Evolutionary conservation across 2,113 vertebrate genomes (phyloP), one percentile per base, ranked within the genome.

Genomic region (Megaceryle torquata): DNA sequence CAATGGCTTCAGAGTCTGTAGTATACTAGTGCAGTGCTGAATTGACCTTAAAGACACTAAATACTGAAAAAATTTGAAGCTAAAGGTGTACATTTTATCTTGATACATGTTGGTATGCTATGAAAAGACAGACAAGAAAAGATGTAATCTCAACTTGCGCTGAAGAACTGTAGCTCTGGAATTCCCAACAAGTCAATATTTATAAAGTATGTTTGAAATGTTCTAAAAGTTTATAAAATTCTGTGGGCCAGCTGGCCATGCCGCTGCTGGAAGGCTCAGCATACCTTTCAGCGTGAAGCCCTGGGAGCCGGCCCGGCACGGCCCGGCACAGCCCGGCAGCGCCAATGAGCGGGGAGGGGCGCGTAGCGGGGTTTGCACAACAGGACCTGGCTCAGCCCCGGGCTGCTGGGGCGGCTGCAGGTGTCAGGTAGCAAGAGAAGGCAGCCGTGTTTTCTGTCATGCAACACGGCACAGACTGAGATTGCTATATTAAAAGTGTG

Each of bases 341-440:
- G 96, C 98, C 98, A 98, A 98, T 98, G 97, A 98, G 98, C 95
- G 80, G 95, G 97, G 97, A 82, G 96, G 6, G 51, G 51, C 12
- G 48, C 21, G 21, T 18, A 35, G 91, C 83, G 29, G 41, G 59
- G 82, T 96, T 97, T 98, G 97, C 98, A 97, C 97, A 98, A 96
- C 97, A 89, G 92, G 85, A 67, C 89, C 96, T 94, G 96, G 96
- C 77, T 72, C 92, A 50, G 97, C 97, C 97, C 76, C 41, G 46
- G 97, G 98, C 96, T 96, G 96, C 95, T 51, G 84, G 95, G 93
- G 88, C 96, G 85, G 96, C 98, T 96, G 98, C 98, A 97, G 97
- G 96, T 95, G 96, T 97, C 97, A 57, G 92, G 79, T 97, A 98
- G 97, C 96, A 87, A 95, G 96, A 94, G 98, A 96, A 97, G 98